Evolutionary conservation across 2,113 vertebrate genomes (phyloP), one percentile per base, ranked within the genome.

Genomic region (Cyphomyrus discorhynchus): DNA sequence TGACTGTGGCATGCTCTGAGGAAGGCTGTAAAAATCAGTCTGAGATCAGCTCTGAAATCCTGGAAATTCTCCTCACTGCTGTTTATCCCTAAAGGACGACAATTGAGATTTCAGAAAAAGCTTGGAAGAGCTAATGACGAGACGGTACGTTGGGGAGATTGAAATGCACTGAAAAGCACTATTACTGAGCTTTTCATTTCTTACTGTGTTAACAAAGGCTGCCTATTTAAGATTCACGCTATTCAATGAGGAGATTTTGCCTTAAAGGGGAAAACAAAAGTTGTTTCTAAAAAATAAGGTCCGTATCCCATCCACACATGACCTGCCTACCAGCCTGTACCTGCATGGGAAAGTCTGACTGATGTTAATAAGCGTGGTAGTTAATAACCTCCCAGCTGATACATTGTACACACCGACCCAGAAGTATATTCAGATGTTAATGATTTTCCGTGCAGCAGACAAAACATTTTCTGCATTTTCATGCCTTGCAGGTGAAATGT

Each of bases 191-290:
- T 17, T 87, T n/a, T 45, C 87, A 88, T 87, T 90, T 77, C 46
- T n/a, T 66, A 31, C 11, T 42, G 47, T 80, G 46, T 56, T 56
- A 80, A 87, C 74, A 35, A 90, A 31, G 31, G 6, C 10, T 4
- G 47, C 46, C 85, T 87, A 7, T 35, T 80, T 46, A 77, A 35
- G 46, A 87, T 87, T 74, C 47, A 62, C 3, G 9, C 83, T 50
- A 9, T 53, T 90, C 74, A 27, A 56, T 77, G 66, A 87, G 47
- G 47, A 90, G 58, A 52, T 87, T 49, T 80, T 52, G 62, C 85
- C 49, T 90, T 87, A 53, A 31, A 87, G 86, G 85, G 42, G 21
- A 50, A 52, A 77, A 31, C 27, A 52, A 74, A 70, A 70, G 0
- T 15, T 39, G 7, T 50, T 87, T 50, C 27, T 52, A 49, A 19